phyloP scores from a whole-genome alignment of 2,113 vertebrate species.

The Pterocles orientalis region DNA sequence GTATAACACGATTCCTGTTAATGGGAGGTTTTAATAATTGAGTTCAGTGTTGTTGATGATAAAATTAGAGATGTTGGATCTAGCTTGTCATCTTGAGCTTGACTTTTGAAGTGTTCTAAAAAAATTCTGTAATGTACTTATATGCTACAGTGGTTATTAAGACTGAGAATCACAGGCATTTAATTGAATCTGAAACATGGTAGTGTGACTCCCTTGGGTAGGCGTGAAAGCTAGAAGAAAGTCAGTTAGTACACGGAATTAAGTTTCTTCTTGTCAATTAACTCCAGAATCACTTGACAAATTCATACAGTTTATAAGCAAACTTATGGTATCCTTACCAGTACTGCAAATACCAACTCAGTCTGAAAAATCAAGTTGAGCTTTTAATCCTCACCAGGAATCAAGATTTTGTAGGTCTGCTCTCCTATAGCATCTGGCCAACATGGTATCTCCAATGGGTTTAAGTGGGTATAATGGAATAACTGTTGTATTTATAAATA shows the following conservation, averaged over 20 bases:
- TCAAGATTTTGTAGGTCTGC: not conserved
- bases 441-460: not conserved
- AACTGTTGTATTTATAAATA: not conserved
- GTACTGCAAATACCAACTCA: not conserved
- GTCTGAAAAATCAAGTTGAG: not conserved
- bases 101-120: not conserved
- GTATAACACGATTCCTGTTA: not conserved
- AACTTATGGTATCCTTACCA: not conserved
- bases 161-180: not conserved
- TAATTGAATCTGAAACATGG: slow-evolving; percentile 2
- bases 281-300: not conserved
- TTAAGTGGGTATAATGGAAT: not conserved
- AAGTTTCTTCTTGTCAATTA: not conserved
- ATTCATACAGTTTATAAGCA: not conserved
- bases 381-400: not conserved
- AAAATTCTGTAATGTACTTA: not conserved
- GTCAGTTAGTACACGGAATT: not conserved
- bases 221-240: not conserved
- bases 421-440: not conserved
- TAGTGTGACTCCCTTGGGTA: not conserved
- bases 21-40: not conserved
- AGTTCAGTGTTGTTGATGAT: not conserved
- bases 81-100: not conserved
- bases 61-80: not conserved
- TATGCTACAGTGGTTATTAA: slow-evolving; percentile 21